Base-by-base conservation (phyloP, 2,888 invertebrate species). In the Microctonus aethiopoides region DNA sequence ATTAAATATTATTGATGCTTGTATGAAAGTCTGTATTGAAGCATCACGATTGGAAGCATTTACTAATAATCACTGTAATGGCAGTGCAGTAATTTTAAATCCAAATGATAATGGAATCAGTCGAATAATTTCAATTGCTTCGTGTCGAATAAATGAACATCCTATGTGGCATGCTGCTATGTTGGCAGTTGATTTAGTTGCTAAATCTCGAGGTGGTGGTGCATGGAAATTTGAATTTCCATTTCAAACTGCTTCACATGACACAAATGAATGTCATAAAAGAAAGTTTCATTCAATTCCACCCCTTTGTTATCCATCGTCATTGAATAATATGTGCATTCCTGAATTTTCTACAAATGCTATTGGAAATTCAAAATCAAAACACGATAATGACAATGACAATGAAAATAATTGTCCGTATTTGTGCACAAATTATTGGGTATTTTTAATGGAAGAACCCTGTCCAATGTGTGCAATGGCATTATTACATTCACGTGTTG, bases 391-490 rank as follows among this genome's bases (percentile, higher is more conserved):
- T 7, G 13, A 46, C 5, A 72, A 61, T 20, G 74, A 78, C 0
- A 79, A 78, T 0, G 87, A 88, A 39, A 79, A 84, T n/a, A 84
- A 87, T 60, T 91, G 91, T 1, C 92, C 94, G 0, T 96, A 96
- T 84, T 87, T 96, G 60, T 96, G 96, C 87, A 96, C 98, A 0
- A 94, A 94, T 1, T 96, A 95, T 85, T 93, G 95, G 87, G 87
- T 95, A 1, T 98, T 95, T 83, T 84, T 95, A 52, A 90, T 93
- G 0, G 89, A 90, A 72, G 98, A 99, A 84, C 98, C 98, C 0
- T 99, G 99, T 87, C 84, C 95, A 0, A 95, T 98, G 93, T 99
- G 99, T 87, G 89, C 96, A 0, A 99, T 99, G 98, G 98, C 94
- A 0, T 87, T 99, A 67, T 90, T 97, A 0, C 98, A 99, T 86